Evolutionary conservation across 1,140 invertebrate genomes (phyloP).

Genomic region (Akabosia matsudoensis): DNA sequence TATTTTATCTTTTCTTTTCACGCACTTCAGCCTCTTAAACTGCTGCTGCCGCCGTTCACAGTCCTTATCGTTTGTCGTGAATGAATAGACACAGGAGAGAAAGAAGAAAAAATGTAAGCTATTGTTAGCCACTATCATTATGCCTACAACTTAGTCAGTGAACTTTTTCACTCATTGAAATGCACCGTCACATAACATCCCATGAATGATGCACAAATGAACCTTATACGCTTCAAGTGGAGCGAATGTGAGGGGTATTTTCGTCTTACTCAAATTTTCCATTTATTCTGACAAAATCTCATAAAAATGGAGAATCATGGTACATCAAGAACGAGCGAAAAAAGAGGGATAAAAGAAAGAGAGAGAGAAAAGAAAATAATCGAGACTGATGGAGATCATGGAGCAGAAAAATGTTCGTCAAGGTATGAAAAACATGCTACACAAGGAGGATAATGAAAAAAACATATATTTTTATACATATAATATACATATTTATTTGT

Average conservation of each 20-base stretch:
- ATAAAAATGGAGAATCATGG: slow-evolving; percentile 19
- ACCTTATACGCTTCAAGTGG: background rate
- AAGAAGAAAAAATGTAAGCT: background rate
- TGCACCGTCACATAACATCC: no score
- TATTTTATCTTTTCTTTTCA: background rate
- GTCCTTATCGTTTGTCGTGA: no score
- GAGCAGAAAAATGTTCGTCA: background rate
- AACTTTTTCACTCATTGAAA: background rate
- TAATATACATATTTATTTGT: no score
- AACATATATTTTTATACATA: no score
- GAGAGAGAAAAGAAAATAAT: background rate
- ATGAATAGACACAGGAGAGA: no score
- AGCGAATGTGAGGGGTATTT: background rate
- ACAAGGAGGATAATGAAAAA: background rate
- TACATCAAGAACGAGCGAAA: background rate
- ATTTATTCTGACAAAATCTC: slow-evolving; percentile 14
- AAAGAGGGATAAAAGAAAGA: background rate
- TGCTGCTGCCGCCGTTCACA: background rate
- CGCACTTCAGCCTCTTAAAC: background rate
- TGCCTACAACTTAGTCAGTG: background rate
- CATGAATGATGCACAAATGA: background rate
- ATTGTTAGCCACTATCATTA: background rate
- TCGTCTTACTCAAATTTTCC: background rate
- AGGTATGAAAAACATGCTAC: background rate
- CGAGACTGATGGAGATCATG: background rate